Percentiles rank a stretch among this genome's conserved stretches.
Conservation (phyloP, 2,797 vertebrate genomes). For the Avahi laniger region DNA sequence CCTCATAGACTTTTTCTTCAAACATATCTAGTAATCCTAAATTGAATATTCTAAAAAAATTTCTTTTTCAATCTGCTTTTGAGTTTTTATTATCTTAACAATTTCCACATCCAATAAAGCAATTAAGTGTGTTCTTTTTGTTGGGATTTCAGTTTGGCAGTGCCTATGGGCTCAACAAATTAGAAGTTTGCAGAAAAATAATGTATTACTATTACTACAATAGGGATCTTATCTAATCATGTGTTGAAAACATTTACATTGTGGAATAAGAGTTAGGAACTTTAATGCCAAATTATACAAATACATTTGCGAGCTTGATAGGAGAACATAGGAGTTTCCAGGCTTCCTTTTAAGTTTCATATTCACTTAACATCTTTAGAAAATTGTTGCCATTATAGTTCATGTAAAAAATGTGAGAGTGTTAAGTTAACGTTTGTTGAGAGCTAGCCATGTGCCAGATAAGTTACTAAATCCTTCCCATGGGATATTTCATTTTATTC, state of each 20-base stretch:
- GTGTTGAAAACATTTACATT: neutral
- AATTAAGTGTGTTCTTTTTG: neutral
- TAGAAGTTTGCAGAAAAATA: neutral
- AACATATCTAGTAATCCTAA: constrained; percentile 30
- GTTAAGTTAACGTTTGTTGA: neutral
- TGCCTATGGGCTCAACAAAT: neutral
- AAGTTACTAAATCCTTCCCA: neutral
- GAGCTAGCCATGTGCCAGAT: neutral
- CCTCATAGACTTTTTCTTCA: neutral
- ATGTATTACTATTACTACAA: neutral
- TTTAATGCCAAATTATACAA: constrained; percentile 30
- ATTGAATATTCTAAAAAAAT: constrained; percentile 15
- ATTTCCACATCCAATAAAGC: neutral
- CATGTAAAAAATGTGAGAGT: neutral
- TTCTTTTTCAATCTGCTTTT: constrained; percentile 12
- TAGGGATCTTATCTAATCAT: neutral
- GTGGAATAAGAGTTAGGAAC: neutral
- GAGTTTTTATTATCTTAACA: constrained; percentile 15
- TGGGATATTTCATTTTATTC: neutral
- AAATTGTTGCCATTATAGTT: neutral
- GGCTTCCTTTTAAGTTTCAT: neutral
- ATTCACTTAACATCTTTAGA: neutral
- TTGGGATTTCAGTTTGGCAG: constrained; percentile 58
- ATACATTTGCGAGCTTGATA: neutral
- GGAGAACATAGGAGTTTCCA: neutral